Conservation (phyloP, 2,888 invertebrate genomes). For the Gymnosoma rotundatum region DNA sequence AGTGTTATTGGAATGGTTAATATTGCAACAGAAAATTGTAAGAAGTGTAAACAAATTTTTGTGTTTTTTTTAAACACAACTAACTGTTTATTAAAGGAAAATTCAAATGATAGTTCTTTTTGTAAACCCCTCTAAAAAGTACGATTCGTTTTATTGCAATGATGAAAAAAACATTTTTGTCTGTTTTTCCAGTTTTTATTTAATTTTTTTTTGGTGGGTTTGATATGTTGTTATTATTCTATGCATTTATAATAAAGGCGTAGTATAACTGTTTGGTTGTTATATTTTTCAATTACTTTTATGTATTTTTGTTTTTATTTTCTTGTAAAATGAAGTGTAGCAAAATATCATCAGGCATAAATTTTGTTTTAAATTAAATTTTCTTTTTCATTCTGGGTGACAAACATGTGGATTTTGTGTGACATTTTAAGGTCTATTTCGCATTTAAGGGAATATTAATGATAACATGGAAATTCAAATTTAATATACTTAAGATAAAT, state of each 20-base stretch:
- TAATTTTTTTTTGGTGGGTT: conserved; percentile 20
- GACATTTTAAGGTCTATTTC: neutral
- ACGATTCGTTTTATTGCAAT: conserved; percentile 46
- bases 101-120: conserved; percentile 13
- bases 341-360: conserved; percentile 31
- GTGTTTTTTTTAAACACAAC: no score
- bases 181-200: neutral
- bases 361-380: conserved; percentile 45
- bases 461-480: neutral
- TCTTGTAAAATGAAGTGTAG: conserved; percentile 8
- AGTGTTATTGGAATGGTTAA: conserved; percentile 52
- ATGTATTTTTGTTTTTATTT: conserved; percentile 22
- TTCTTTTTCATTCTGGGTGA: conserved; percentile 16
- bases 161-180: conserved; percentile 12
- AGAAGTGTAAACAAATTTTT: neutral
- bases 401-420: neutral
- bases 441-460: conserved; percentile 2
- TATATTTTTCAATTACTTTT: conserved; percentile 55
- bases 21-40: conserved; percentile 59
- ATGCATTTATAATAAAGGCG: conserved; percentile 64
- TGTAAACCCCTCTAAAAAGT: conserved; percentile 19
- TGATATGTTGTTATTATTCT: conserved; percentile 61
- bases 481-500: conserved; percentile 1
- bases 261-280: conserved; percentile 48
- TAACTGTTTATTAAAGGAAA: conserved; percentile 7